Base-by-base conservation (phyloP, 2,888 invertebrate species). In the Panzeria rudis region DNA sequence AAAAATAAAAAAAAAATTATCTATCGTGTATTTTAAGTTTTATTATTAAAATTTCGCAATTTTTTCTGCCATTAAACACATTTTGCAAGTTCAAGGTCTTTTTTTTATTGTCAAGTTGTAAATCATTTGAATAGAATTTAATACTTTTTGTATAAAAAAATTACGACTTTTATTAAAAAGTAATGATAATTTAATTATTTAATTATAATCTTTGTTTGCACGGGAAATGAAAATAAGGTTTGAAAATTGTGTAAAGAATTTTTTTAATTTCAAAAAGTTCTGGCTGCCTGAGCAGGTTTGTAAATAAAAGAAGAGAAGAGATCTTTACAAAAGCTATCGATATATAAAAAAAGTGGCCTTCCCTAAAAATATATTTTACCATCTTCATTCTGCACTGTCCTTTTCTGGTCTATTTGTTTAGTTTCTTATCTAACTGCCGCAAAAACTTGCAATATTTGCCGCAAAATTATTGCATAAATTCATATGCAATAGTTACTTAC, bases 81-180 rank as follows among this genome's bases (percentile, higher is more conserved):
- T 62, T 59, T 73, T 50, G 77, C 85, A 85, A 85, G 85, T 85
- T 82, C 85, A 82, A 82, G 82, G 78, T 82, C 44, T 44, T 56
- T 35, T 52, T 35, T 75, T 64, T 29, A 23, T 32, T 38, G 52
- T 17, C 13, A 44, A 54, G 59, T 47, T 44, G 64, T 56, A 76
- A 66, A 76, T 54, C 29, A 54, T 32, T 64, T 64, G 3, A 66
- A 66, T 66, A 32, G 32, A 52, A 54, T 44, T 75, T 4, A 25
- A 62, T 11, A 38, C 11, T 62, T 61, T 47, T 15, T 35, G 32
- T 11, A 5, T 44, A 5, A 61, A 13, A 44, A 29, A 32, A 44
- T 41, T 73, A 73, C 25, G 23, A 35, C 23, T 73, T 73, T 50
- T 59, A 72, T 44, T n/a, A 25, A 62, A 3, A 52, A 73, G 13